These are phyloP conservation scores for Oasisia sp. DNA, from an alignment of 2,888 invertebrate genomes.

Conservation along the genomic window DNA sequence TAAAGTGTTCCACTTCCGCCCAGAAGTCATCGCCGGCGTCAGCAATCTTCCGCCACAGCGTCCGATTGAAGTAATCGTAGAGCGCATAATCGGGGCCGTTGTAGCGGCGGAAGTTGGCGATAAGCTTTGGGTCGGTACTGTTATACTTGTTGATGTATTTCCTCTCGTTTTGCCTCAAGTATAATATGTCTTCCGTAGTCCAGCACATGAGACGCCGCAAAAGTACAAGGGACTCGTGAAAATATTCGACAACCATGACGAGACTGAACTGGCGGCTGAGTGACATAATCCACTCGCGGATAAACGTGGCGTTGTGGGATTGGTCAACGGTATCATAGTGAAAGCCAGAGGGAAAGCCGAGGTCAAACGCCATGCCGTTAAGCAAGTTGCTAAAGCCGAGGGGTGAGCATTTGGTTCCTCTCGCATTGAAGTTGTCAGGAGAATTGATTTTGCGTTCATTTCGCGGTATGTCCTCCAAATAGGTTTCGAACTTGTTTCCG, in stretches of 20 bases:
- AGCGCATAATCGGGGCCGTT: slow-evolving; percentile 57
- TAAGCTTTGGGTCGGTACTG: slow-evolving; percentile 36
- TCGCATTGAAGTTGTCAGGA: not conserved
- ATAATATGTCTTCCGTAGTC: slow-evolving; percentile 59
- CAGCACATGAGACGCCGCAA: slow-evolving; percentile 62
- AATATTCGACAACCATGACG: slow-evolving; percentile 61
- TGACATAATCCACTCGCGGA: not conserved
- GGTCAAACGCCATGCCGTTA: not conserved
- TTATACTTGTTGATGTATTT: not conserved
- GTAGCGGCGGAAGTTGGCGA: slow-evolving; percentile 50
- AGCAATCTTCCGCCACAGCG: slow-evolving; percentile 48
- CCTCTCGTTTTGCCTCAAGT: slow-evolving; percentile 45
- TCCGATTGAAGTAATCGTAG: slow-evolving; percentile 57
- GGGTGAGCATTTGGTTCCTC: not conserved
- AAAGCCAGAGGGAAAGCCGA: not conserved
- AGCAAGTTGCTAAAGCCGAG: not conserved
- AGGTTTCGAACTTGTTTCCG: not conserved
- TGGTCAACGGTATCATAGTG: not conserved
- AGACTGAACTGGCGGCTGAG: slow-evolving; percentile 54
- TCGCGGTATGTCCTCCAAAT: not conserved
- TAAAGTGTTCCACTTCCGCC: no score
- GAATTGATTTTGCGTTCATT: not conserved
- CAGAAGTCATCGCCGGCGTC: no score
- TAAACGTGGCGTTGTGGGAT: not conserved
- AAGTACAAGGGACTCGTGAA: slow-evolving; percentile 61